Base-by-base conservation (phyloP, 64 coral and sea anemone species). In the Montipora cactus region DNA sequence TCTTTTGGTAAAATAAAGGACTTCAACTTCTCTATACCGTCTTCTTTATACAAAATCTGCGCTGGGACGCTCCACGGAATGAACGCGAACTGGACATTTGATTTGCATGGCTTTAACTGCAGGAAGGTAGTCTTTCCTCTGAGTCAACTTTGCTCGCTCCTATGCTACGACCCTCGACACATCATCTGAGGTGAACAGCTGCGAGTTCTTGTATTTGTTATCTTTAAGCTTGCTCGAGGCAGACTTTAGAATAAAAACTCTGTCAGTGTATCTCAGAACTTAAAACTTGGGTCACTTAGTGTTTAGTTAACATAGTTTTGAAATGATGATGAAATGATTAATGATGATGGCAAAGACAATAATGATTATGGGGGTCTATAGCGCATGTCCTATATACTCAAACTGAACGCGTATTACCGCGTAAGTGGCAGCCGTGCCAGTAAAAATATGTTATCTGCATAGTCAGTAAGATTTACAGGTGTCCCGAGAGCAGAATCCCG, bases 41-140 rank as follows among this genome's bases (percentile, higher is more conserved):
- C 75, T 77, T 47, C 75, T 77, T 49, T 77, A 14, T 77, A 77
- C 44, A 77, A 47, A 77, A 77, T 49, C 14, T 49, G 75, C 0
- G 44, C 75, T 77, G 75, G 75, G 44, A 77, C 28, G 11, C 75
- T 77, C 44, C 75, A 77, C 15, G 75, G 72, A 14, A 74, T 74
- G 5, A 74, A 77, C 4, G 75, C 75, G 7, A 77, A 47, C 14
- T 77, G 44, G 8, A 77, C 75, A 48, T 74, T 74, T 4, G 8
- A 7, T 10, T 23, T 74, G 71, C n/a, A n/a, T n/a, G n/a, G 71
- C 71, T 74, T 74, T 74, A 28, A 74, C 71, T 28, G 71, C 20
- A 7, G 71, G 71, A 74, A 74, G 75, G 75, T 77, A 77, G 13
- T 77, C 9, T 48, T 48, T 47, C 14, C 8, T 13, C 66, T 59